Conservation (phyloP, 2,113 vertebrate genomes). For the Gambusia affinis region DNA sequence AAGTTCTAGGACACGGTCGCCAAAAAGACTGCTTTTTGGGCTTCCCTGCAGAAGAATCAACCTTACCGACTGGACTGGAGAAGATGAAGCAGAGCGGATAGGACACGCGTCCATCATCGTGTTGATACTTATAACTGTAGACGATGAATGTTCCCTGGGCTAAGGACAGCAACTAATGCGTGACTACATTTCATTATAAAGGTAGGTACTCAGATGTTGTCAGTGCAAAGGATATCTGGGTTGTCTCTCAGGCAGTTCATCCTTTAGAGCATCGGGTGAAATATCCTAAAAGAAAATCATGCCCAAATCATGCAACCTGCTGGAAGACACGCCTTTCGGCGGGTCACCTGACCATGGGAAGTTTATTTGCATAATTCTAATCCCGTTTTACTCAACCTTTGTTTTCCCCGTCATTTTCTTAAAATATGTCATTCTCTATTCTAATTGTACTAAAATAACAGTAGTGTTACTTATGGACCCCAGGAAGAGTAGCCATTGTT, state of each 20-base stretch:
- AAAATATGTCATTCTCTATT: too few species aligned
- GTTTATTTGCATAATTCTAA: background rate
- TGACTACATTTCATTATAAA: background rate
- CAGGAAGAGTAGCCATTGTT: too few species aligned
- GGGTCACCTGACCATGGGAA: constrained; percentile 18
- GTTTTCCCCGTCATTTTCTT: too few species aligned
- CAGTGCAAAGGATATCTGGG: constrained; percentile 82
- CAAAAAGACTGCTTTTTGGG: background rate
- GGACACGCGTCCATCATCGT: constrained; percentile 94
- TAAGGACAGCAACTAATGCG: constrained; percentile 80
- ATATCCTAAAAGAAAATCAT: constrained; percentile 69
- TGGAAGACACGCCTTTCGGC: constrained; percentile 2
- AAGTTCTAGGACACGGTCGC: background rate
- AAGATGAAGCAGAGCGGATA: constrained; percentile 99
- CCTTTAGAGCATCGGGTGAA: constrained; percentile 80
- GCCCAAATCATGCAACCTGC: background rate
- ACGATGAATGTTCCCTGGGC: constrained; percentile 90
- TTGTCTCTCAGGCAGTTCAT: constrained; percentile 82
- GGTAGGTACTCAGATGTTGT: background rate
- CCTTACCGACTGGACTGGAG: constrained; percentile 95
- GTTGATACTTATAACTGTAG: constrained; percentile 97
- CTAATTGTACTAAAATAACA: background rate
- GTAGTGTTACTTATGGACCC: background rate
- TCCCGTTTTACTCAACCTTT: background rate
- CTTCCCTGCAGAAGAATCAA: background rate